A percentile compares a stretch with the other conserved stretches of the same genome.
Evolutionary conservation across 1,140 invertebrate genomes (phyloP).

Genomic region (Notospermus geniculatus): DNA sequence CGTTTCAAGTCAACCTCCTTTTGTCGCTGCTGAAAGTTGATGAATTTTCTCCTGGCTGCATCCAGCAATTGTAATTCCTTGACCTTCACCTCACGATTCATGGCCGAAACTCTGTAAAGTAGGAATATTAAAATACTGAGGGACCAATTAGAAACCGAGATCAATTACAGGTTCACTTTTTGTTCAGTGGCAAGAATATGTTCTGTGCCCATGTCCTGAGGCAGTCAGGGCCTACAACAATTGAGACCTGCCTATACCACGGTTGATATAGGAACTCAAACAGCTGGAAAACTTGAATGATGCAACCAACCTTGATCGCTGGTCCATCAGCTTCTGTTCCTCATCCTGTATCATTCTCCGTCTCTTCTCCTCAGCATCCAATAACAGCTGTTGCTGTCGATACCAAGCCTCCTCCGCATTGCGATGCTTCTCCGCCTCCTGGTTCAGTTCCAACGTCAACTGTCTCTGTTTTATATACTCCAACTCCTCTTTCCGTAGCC

Average conservation of each 20-base stretch:
- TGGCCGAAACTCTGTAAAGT: slow-evolving; percentile 40
- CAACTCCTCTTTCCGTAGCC: slow-evolving; percentile 51
- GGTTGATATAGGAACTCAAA: no score
- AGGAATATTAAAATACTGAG: no score
- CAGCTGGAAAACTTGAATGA: background rate
- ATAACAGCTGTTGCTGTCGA: slow-evolving; percentile 48
- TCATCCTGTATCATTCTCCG: slow-evolving; percentile 46
- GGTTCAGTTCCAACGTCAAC: slow-evolving; percentile 43
- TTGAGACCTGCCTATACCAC: no score
- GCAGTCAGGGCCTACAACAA: no score
- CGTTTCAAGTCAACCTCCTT: slow-evolving; percentile 44
- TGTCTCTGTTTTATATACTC: slow-evolving; percentile 51
- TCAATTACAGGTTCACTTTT: no score
- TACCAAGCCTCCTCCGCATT: slow-evolving; percentile 53
- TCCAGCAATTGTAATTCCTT: slow-evolving; percentile 51
- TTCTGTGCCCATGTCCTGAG: no score
- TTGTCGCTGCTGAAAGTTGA: slow-evolving; percentile 48
- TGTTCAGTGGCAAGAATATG: no score
- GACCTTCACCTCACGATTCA: slow-evolving; percentile 50
- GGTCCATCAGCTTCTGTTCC: slow-evolving; percentile 49
- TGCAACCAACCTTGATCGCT: slow-evolving; percentile 43
- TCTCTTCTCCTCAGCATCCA: slow-evolving; percentile 50
- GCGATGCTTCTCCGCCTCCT: slow-evolving; percentile 40
- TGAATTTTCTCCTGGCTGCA: slow-evolving; percentile 47
- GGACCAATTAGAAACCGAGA: no score